phyloP scores from a whole-genome alignment of 2,113 vertebrate species.

The Gymnarchus niloticus region DNA sequence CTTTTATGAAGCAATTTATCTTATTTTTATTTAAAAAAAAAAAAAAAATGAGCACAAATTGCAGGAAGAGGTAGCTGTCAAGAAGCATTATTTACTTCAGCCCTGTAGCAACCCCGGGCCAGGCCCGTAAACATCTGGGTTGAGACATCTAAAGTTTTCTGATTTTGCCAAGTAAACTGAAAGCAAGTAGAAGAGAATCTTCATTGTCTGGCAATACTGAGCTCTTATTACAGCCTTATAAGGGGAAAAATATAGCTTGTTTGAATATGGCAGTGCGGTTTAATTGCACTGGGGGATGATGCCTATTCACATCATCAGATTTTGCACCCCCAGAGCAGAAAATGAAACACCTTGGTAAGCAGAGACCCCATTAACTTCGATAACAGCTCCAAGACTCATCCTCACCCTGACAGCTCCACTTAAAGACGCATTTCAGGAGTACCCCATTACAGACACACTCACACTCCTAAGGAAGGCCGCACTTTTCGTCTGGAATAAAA shows the following conservation, averaged over 20 bases:
- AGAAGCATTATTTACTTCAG: neutral
- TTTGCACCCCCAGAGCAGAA: neutral
- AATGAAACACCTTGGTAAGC: constrained; percentile 23
- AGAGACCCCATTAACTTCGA: constrained; percentile 16
- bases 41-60: neutral
- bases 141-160: neutral
- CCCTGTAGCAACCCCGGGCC: neutral
- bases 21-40: neutral
- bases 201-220: neutral
- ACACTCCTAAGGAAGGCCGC: constrained; percentile 23
- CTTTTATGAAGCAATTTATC: neutral
- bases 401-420: constrained; percentile 20
- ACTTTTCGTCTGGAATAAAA: constrained; percentile 26
- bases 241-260: neutral
- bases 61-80: neutral
- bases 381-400: constrained; percentile 1
- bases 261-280: neutral
- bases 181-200: neutral
- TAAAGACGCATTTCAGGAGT: constrained; percentile 19
- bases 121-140: neutral
- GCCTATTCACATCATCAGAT: constrained; percentile 9
- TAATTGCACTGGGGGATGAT: constrained; percentile 6
- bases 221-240: neutral
- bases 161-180: constrained; percentile 4
- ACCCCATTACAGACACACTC: constrained; percentile 26